These are phyloP conservation scores for Drosophila mauritiana DNA, from an alignment of 1,140 invertebrate species.

Conservation along the genomic window DNA sequence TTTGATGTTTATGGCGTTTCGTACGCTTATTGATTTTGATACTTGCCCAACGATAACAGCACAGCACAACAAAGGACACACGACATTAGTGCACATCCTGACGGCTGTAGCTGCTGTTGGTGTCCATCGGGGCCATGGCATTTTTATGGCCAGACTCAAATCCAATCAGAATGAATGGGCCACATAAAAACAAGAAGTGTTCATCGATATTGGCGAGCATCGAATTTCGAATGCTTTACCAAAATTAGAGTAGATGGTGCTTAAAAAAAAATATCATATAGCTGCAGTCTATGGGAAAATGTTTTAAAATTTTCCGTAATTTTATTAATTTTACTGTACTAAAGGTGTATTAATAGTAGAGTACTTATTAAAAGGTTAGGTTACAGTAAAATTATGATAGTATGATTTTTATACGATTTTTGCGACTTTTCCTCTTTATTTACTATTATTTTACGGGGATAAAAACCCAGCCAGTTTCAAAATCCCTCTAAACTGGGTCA, in stretches of 20 bases:
- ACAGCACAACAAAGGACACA: constrained; percentile 34
- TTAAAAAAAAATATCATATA: too few relatives aligned
- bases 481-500: not conserved
- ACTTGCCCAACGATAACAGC: constrained; percentile 49
- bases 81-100: constrained; percentile 48
- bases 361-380: too few relatives aligned
- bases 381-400: too few relatives aligned
- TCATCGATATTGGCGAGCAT: not conserved
- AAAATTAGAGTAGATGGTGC: not conserved
- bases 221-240: constrained; percentile 17
- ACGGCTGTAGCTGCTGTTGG: not conserved
- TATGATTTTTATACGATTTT: too few relatives aligned
- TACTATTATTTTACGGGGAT: not conserved
- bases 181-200: constrained; percentile 69
- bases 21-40: constrained; percentile 79
- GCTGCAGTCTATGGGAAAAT: not conserved
- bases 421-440: too few relatives aligned
- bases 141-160: constrained; percentile 61
- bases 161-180: constrained; percentile 73
- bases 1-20: constrained; percentile 71
- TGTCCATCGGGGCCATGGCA: constrained; percentile 34
- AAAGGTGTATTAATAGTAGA: too few relatives aligned
- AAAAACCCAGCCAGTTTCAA: too few relatives aligned
- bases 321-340: too few relatives aligned
- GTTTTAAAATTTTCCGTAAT: not conserved